Percentiles rank a stretch among this genome's conserved stretches.
phyloP scores from a whole-genome alignment of 2,113 vertebrate species.

The cattle (Bos taurus) region DNA sequence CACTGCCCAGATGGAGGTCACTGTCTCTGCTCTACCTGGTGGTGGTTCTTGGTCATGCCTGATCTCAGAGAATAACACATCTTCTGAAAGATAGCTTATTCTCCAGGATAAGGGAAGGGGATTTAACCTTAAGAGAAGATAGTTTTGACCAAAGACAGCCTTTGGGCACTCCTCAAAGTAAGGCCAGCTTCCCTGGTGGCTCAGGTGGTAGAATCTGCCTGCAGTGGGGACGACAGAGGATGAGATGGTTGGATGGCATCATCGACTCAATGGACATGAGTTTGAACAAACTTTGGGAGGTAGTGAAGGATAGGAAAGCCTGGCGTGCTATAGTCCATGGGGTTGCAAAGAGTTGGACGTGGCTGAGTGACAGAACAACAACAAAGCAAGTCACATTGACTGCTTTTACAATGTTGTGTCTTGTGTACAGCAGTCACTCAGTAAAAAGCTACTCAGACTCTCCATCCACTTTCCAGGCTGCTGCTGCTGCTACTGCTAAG shows the following conservation, averaged over 20 bases:
- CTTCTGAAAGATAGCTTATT: not conserved
- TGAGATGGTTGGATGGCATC: not conserved
- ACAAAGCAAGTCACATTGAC: not conserved
- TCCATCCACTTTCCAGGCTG: not conserved
- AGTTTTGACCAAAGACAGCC: not conserved
- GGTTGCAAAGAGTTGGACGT: not conserved
- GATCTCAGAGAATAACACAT: not conserved
- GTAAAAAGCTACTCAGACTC: not conserved
- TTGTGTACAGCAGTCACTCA: not conserved
- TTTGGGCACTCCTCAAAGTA: not conserved
- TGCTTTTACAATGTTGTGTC: not conserved
- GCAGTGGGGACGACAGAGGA: not conserved
- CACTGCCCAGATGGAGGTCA: not conserved
- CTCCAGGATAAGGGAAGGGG: not conserved
- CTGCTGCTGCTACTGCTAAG: no score
- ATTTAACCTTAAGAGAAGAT: not conserved
- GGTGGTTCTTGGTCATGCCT: not conserved
- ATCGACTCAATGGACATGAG: not conserved
- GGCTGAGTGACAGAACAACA: not conserved
- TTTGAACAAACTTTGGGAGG: not conserved
- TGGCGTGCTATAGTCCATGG: not conserved
- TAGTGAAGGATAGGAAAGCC: not conserved
- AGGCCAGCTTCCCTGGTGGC: not conserved
- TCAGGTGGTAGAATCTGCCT: not conserved
- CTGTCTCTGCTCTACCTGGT: accelerated